phyloP scores from a whole-genome alignment of 1,140 invertebrate genomes.

The Conus ventricosus region DNA sequence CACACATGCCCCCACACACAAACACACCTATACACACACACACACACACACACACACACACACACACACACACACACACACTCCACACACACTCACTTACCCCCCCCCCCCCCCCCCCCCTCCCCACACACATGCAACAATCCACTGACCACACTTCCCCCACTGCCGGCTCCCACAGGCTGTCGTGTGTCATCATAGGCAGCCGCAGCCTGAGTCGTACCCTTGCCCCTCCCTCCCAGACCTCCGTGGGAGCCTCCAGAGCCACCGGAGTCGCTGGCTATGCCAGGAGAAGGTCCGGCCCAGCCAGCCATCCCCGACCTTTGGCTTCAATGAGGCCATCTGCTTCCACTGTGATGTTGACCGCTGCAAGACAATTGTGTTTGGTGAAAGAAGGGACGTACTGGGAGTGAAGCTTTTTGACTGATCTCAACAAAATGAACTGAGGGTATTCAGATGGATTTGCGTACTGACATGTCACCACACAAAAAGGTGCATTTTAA shows the following conservation, averaged over 20 bases:
- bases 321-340: slow-evolving; percentile 57
- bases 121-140: neutral
- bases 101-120: neutral
- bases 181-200: slow-evolving; percentile 48
- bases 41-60: no score
- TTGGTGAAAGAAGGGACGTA: no score
- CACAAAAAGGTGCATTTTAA: no score
- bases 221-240: slow-evolving; percentile 56
- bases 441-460: no score
- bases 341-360: slow-evolving; percentile 62
- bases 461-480: no score
- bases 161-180: slow-evolving; percentile 60
- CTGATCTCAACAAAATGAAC: no score
- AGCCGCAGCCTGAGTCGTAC: slow-evolving; percentile 26
- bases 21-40: no score
- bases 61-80: no score
- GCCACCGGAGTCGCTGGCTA: slow-evolving; percentile 41
- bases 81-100: neutral
- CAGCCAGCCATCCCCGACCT: slow-evolving; percentile 50
- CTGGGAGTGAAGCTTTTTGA: no score
- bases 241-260: slow-evolving; percentile 64
- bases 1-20: no score
- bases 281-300: slow-evolving; percentile 52
- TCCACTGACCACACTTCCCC: slow-evolving; percentile 43
- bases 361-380: slow-evolving; percentile 47